These are phyloP conservation scores for Trichogramma evanescens DNA, from an alignment of 2,888 invertebrate species.

Conservation along the genomic window DNA sequence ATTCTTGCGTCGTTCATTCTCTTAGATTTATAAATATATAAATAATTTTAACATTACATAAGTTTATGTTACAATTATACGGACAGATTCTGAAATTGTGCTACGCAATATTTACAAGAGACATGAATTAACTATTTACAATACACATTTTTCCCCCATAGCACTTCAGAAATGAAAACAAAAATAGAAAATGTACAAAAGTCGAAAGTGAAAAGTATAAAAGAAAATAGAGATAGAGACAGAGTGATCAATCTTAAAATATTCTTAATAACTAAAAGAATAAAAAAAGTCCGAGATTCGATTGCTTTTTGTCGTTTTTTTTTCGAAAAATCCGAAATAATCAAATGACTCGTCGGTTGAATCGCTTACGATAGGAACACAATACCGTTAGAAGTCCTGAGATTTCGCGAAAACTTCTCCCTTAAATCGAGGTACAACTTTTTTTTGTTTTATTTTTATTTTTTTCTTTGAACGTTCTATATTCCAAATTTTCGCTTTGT, in stretches of 20 bases:
- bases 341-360: constrained; percentile 20
- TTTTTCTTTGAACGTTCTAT: too few relatives aligned
- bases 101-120: too few relatives aligned
- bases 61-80: too few relatives aligned
- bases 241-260: background rate
- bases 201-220: background rate
- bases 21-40: too few relatives aligned
- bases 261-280: constrained; percentile 3
- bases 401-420: constrained; percentile 19
- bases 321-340: constrained; percentile 13
- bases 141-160: background rate
- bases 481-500: too few relatives aligned
- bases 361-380: constrained; percentile 19
- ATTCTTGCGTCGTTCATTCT: too few relatives aligned
- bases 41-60: too few relatives aligned
- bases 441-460: background rate
- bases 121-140: too few relatives aligned
- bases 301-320: background rate
- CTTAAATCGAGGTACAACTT: constrained; percentile 4
- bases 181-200: background rate
- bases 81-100: too few relatives aligned
- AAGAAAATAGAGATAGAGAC: background rate
- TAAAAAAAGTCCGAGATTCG: constrained; percentile 16
- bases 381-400: constrained; percentile 20
- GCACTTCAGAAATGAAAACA: background rate